These are phyloP conservation scores for Cantharis rufa DNA, from an alignment of 2,888 invertebrate species.

Conservation along the genomic window DNA sequence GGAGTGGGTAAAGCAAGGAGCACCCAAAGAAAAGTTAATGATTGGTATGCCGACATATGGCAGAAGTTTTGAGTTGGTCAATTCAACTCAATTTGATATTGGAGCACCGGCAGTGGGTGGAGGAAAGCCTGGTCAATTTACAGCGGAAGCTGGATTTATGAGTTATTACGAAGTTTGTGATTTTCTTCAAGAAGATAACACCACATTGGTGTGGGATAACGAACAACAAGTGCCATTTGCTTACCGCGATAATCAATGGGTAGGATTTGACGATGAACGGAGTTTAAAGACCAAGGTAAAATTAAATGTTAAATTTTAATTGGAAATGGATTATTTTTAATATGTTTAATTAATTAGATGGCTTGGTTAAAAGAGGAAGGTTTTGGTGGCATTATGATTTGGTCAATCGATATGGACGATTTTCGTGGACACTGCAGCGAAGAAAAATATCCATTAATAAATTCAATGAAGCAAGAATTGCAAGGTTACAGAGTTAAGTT, in stretches of 20 bases:
- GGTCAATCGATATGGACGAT: slow-evolving; percentile 97
- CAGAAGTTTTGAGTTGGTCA: slow-evolving; percentile 85
- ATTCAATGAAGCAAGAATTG: slow-evolving; percentile 84
- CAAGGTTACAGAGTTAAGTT: slow-evolving; percentile 79
- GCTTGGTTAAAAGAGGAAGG: slow-evolving; percentile 93
- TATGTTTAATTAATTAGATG: slow-evolving; percentile 64
- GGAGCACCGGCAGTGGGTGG: slow-evolving; percentile 90
- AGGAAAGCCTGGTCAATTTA: slow-evolving; percentile 84
- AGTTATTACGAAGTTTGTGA: slow-evolving; percentile 95
- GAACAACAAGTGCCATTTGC: slow-evolving; percentile 96
- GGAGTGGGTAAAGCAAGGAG: slow-evolving; percentile 92
- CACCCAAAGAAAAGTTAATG: slow-evolving; percentile 91
- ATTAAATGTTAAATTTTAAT: background rate
- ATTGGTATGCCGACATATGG: slow-evolving; percentile 96
- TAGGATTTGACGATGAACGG: slow-evolving; percentile 92
- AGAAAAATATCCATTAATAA: slow-evolving; percentile 87
- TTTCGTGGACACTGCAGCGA: slow-evolving; percentile 89
- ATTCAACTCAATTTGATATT: slow-evolving; percentile 87
- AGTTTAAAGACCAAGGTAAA: slow-evolving; percentile 87
- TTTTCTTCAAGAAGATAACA: slow-evolving; percentile 86
- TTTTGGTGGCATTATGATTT: slow-evolving; percentile 95
- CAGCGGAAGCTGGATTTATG: slow-evolving; percentile 91
- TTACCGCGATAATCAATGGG: slow-evolving; percentile 89
- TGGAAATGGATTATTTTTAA: background rate
- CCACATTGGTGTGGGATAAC: slow-evolving; percentile 93